Conservation (phyloP, 2,113 vertebrate species). For the Sigmodon hispidus region DNA sequence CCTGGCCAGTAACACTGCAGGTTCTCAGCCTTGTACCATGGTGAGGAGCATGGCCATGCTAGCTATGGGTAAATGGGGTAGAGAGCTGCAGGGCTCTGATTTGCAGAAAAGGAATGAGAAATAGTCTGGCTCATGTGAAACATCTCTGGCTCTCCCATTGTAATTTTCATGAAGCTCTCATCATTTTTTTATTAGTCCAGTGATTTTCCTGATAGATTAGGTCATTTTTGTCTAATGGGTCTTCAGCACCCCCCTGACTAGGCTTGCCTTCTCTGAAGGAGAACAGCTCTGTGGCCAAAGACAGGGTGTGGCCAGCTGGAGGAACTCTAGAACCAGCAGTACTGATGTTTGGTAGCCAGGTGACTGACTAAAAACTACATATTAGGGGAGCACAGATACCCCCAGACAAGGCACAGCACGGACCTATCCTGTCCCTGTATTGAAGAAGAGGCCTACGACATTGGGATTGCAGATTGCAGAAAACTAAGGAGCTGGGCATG, state of each 20-base stretch:
- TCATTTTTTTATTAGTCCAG: constrained; percentile 6
- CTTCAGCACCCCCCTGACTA: not conserved
- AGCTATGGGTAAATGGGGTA: no score
- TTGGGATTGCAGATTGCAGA: not conserved
- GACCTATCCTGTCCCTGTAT: not conserved
- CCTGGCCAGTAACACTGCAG: not conserved
- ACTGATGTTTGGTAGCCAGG: not conserved
- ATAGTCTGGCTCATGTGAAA: not conserved
- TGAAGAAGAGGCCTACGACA: not conserved
- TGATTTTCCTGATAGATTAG: not conserved
- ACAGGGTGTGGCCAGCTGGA: not conserved
- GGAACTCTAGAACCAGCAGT: not conserved
- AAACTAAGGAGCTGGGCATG: not conserved
- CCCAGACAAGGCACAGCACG: not conserved
- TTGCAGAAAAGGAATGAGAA: not conserved
- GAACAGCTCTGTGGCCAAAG: not conserved
- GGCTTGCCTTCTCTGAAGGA: not conserved
- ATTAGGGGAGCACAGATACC: not conserved
- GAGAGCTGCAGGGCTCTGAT: not conserved
- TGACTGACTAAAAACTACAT: not conserved
- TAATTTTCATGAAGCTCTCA: not conserved
- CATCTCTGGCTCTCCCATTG: not conserved
- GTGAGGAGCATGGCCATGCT: not conserved
- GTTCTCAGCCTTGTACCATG: rapidly evolving
- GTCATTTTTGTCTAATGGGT: not conserved